These are phyloP conservation scores for Drosophila yakuba DNA, from an alignment of 1,140 invertebrate species.

Conservation along the genomic window DNA sequence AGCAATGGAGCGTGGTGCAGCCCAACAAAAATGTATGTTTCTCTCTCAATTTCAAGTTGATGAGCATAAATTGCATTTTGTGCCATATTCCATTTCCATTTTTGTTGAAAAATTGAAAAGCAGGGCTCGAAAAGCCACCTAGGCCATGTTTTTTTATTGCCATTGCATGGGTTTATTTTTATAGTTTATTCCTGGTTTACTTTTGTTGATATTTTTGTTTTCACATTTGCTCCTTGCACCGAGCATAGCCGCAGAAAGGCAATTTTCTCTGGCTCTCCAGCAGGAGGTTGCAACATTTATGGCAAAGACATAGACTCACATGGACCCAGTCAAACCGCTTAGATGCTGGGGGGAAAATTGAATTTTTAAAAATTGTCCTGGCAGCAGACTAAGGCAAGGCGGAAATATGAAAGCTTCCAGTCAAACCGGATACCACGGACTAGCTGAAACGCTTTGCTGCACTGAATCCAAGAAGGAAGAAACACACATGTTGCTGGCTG, in stretches of 20 bases:
- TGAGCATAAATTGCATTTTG: conserved; percentile 65
- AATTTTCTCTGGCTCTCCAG: conserved; percentile 54
- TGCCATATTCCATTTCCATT: conserved; percentile 50
- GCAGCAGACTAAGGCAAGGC: conserved; percentile 57
- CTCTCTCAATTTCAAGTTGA: conserved; percentile 43
- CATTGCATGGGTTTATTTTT: conserved; percentile 29
- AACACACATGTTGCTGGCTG: conserved; percentile 48
- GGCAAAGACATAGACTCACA: conserved; percentile 35
- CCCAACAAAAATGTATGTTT: conserved; percentile 19
- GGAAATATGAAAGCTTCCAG: conserved; percentile 70
- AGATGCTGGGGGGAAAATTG: conserved; percentile 72
- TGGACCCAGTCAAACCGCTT: conserved; percentile 47
- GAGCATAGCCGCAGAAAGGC: conserved; percentile 58
- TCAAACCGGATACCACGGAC: conserved; percentile 16
- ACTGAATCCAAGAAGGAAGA: conserved; percentile 12
- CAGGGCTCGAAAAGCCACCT: conserved; percentile 2
- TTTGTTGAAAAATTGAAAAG: conserved; percentile 32
- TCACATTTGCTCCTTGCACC: conserved; percentile 20
- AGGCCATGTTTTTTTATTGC: conserved; percentile 45
- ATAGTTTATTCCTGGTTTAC: conserved; percentile 46
- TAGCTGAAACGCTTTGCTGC: conserved; percentile 36
- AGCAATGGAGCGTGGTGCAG: conserved; percentile 18
- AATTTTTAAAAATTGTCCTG: conserved; percentile 81
- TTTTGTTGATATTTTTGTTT: conserved; percentile 46
- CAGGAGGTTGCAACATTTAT: conserved; percentile 59